These are phyloP conservation scores for Eumerus sabulonum DNA, from an alignment of 2,888 invertebrate genomes.

Conservation along the genomic window DNA sequence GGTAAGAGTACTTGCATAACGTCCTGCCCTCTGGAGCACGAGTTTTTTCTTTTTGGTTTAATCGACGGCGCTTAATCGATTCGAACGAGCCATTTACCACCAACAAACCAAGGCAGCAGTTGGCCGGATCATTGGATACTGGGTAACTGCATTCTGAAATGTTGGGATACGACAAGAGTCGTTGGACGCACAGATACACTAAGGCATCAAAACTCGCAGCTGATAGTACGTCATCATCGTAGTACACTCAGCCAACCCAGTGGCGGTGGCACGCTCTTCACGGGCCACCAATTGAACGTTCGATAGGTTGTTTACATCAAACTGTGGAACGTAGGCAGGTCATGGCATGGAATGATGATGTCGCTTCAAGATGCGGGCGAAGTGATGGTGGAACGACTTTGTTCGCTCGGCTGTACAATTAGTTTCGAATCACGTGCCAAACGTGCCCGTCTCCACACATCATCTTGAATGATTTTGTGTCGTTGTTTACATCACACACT, in stretches of 20 bases:
- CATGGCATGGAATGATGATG: constrained; percentile 9
- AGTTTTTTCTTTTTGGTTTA: background rate
- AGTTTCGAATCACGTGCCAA: constrained; percentile 53
- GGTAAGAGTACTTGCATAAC: constrained; percentile 18
- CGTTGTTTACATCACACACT: constrained; percentile 45
- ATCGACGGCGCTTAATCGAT: constrained; percentile 18
- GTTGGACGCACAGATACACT: background rate
- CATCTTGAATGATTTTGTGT: constrained; percentile 10
- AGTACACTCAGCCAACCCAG: constrained; percentile 12
- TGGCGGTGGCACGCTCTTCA: too few species aligned
- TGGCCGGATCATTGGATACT: background rate
- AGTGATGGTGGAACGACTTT: background rate
- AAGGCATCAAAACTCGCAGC: constrained; percentile 32
- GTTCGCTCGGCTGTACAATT: constrained; percentile 13
- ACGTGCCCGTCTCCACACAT: constrained; percentile 39
- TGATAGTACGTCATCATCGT: constrained; percentile 17
- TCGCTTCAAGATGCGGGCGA: background rate
- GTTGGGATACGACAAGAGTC: constrained; percentile 8
- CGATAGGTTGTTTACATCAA: constrained; percentile 10
- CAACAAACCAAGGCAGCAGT: constrained; percentile 5
- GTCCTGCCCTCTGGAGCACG: background rate
- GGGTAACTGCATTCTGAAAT: constrained; percentile 43
- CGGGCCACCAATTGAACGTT: constrained; percentile 38
- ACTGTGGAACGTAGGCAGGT: constrained; percentile 18
- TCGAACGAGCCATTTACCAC: constrained; percentile 21